Evolutionary conservation across 2,113 vertebrate species (phyloP).

Genomic region (Poecile atricapillus): DNA sequence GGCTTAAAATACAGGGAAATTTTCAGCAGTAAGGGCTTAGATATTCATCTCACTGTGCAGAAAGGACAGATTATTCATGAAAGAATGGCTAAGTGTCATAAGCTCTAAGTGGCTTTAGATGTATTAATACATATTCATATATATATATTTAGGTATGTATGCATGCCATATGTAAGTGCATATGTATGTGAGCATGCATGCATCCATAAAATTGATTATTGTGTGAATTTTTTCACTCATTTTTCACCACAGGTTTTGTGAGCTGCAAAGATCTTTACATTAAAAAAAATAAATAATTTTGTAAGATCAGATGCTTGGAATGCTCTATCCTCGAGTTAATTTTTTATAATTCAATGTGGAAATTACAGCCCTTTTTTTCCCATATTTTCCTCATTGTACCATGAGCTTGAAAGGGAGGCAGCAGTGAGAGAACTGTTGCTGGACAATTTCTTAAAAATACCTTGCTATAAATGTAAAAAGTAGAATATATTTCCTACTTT

Average conservation of each 20-base stretch:
- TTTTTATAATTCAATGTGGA: not conserved
- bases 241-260: not conserved
- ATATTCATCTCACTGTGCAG: not conserved
- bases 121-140: not conserved
- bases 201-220: not conserved
- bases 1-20: not conserved
- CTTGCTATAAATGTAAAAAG: not conserved
- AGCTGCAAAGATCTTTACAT: not conserved
- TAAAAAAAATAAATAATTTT: no score
- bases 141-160: not conserved
- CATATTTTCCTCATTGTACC: not conserved
- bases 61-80: not conserved
- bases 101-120: not conserved
- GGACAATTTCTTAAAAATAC: not conserved
- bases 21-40: not conserved
- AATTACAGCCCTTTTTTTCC: accelerated
- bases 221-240: not conserved
- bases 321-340: not conserved
- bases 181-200: not conserved
- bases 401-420: not conserved
- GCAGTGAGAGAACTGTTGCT: not conserved
- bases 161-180: no score
- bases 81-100: not conserved
- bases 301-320: not conserved
- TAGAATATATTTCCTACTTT: not conserved